Evolutionary conservation across 2,888 invertebrate genomes (phyloP).

Genomic region (Aleiodes leptofemur): DNA sequence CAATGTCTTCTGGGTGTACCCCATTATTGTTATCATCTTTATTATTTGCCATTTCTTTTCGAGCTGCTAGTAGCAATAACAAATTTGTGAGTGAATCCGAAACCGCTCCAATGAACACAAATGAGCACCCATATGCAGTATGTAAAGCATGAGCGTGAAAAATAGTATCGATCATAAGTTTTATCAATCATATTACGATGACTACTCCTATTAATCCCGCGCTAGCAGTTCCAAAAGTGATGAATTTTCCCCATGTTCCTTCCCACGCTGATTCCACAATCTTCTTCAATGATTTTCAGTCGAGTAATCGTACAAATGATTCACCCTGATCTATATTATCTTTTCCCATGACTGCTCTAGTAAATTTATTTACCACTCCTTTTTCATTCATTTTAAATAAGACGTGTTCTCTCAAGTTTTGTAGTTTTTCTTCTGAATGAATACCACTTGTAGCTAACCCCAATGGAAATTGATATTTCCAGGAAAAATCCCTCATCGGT

Average conservation of each 20-base stretch:
- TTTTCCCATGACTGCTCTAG: constrained; percentile 41
- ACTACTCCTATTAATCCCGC: constrained; percentile 45
- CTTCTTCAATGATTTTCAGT: constrained; percentile 28
- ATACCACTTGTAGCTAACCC: constrained; percentile 50
- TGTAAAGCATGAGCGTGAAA: constrained; percentile 18
- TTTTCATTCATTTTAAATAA: constrained; percentile 50
- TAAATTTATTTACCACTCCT: constrained; percentile 43
- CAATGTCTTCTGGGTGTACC: too few relatives aligned
- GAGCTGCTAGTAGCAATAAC: background rate
- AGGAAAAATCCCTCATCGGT: constrained; percentile 44
- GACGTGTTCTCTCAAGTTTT: constrained; percentile 44
- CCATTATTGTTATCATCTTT: background rate
- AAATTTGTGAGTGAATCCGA: constrained; percentile 38
- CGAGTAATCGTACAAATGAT: constrained; percentile 31
- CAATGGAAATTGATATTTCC: constrained; percentile 51
- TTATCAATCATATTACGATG: background rate
- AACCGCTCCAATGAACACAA: constrained; percentile 12
- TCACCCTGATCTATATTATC: background rate
- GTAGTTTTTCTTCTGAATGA: constrained; percentile 45
- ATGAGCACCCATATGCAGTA: constrained; percentile 24
- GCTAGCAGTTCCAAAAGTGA: constrained; percentile 42
- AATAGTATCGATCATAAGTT: background rate
- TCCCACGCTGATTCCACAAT: constrained; percentile 40
- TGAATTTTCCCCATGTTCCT: constrained; percentile 8
- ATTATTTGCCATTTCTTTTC: background rate